Conservation (phyloP, 2,888 invertebrate genomes). For the Antheraea yamamai region DNA sequence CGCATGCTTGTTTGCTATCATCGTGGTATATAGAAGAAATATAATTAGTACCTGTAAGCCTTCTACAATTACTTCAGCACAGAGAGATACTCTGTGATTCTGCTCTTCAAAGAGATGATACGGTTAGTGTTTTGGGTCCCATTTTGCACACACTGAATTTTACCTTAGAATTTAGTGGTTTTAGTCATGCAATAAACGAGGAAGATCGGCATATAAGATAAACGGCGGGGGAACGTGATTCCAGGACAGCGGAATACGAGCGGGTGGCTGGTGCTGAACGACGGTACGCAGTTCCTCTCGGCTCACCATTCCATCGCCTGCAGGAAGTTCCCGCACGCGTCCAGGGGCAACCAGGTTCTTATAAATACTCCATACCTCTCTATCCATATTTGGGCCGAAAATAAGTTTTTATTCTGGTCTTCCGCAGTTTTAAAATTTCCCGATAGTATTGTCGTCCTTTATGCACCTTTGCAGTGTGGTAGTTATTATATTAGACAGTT, state of each 20-base stretch:
- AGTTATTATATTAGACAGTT: no score
- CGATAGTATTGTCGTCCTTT: no score
- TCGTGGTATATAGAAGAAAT: no score
- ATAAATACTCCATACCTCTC: neutral
- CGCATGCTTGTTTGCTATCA: no score
- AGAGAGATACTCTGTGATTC: neutral
- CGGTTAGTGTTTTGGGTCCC: neutral
- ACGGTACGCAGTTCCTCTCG: conserved; percentile 71
- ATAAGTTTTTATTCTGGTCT: neutral
- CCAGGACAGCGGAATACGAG: conserved; percentile 67
- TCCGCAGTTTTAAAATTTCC: no score
- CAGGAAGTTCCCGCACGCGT: conserved; percentile 63
- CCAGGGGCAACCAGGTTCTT: conserved; percentile 71
- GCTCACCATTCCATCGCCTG: conserved; percentile 72
- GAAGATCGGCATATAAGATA: neutral
- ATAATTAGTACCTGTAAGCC: no score
- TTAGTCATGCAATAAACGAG: neutral
- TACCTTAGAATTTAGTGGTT: neutral
- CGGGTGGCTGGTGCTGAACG: conserved; percentile 69
- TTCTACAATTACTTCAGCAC: neutral
- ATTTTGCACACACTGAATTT: neutral
- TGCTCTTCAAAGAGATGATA: neutral
- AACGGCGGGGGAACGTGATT: neutral
- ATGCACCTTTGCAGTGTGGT: no score
- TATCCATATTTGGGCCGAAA: neutral